A percentile compares a stretch with the other conserved stretches of the same genome.
Evolutionary conservation across 2,113 vertebrate species (phyloP).

Genomic region (Tretioscincus oriximinensis): DNA sequence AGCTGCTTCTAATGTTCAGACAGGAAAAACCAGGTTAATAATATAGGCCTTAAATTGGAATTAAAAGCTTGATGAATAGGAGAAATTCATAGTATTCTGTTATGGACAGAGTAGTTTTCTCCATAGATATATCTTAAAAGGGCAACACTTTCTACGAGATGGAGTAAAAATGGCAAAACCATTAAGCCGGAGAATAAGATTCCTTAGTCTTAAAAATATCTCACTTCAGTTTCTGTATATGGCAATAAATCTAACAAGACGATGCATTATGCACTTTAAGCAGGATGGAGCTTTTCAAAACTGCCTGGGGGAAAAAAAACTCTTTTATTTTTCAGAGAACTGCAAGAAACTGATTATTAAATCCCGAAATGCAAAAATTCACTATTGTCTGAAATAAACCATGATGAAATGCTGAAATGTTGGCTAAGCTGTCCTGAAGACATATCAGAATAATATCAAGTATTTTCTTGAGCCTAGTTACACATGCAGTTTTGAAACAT

Average conservation of each 20-base stretch:
- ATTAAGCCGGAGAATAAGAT: slow-evolving; percentile 26
- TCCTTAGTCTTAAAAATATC: slow-evolving; percentile 5
- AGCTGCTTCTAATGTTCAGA: slow-evolving; percentile 23
- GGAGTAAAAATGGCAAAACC: slow-evolving; percentile 7
- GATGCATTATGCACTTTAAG: slow-evolving; percentile 32
- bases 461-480: not conserved
- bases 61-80: slow-evolving; percentile 27
- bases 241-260: slow-evolving; percentile 20
- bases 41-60: not conserved
- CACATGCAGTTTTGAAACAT: too few species aligned
- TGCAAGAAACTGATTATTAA: slow-evolving; percentile 26
- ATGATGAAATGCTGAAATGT: not conserved
- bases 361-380: not conserved
- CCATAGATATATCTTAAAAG: not conserved
- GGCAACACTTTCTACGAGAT: not conserved
- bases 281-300: slow-evolving; percentile 25
- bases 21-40: not conserved
- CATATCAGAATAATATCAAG: not conserved
- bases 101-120: slow-evolving; percentile 4
- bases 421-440: not conserved
- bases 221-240: slow-evolving; percentile 24
- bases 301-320: slow-evolving; percentile 15
- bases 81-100: not conserved
- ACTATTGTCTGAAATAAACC: slow-evolving; percentile 22
- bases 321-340: slow-evolving; percentile 6